These are phyloP conservation scores for Pheosia tremula DNA, from an alignment of 2,888 invertebrate species.

Conservation along the genomic window DNA sequence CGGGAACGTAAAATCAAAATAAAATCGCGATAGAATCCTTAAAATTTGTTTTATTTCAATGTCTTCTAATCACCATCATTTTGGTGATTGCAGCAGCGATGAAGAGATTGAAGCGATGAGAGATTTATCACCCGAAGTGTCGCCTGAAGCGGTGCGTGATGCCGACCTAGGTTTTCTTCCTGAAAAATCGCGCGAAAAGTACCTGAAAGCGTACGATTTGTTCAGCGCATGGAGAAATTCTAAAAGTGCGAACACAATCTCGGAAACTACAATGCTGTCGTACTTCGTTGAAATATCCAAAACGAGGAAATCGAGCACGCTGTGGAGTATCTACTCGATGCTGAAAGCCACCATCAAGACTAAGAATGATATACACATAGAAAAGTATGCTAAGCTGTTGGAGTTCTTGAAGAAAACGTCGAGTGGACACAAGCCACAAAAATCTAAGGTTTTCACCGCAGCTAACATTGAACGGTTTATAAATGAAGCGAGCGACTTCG, in stretches of 20 bases:
- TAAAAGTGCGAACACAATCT: slow-evolving; percentile 12
- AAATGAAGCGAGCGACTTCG: background rate
- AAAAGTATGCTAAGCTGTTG: too few relatives aligned
- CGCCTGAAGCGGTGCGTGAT: too few relatives aligned
- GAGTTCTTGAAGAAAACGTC: too few relatives aligned
- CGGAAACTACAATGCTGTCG: slow-evolving; percentile 10
- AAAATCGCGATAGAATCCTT: too few relatives aligned
- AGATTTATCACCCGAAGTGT: too few relatives aligned
- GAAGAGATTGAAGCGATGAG: too few relatives aligned
- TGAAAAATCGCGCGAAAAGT: slow-evolving; percentile 6
- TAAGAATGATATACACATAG: background rate
- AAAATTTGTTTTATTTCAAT: too few relatives aligned
- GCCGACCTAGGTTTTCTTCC: too few relatives aligned
- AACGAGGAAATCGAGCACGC: slow-evolving; percentile 11
- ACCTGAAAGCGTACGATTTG: slow-evolving; percentile 11
- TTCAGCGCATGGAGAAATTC: slow-evolving; percentile 16
- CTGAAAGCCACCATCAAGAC: slow-evolving; percentile 4
- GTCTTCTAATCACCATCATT: too few relatives aligned
- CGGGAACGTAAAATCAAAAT: too few relatives aligned
- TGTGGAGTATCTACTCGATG: slow-evolving; percentile 14
- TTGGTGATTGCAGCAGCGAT: too few relatives aligned
- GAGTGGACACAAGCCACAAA: background rate
- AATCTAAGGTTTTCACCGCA: slow-evolving; percentile 7
- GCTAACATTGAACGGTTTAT: background rate
- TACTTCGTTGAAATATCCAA: slow-evolving; percentile 10